Conservation (phyloP, 2,797 vertebrate species). For the Helarctos malayanus region DNA sequence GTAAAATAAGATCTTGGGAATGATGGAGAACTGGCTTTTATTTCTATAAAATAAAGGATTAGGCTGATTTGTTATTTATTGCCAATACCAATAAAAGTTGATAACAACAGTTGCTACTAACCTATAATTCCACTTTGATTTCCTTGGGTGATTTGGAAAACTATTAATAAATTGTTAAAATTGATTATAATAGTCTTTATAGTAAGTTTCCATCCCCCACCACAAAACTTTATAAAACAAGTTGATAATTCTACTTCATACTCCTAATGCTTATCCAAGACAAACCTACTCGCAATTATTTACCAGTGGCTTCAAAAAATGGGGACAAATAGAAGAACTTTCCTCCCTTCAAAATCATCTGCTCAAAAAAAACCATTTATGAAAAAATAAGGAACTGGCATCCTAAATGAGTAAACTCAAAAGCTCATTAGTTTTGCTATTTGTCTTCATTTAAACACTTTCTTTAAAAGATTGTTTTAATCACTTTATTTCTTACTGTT, state of each 20-base stretch:
- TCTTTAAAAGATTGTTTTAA: neutral
- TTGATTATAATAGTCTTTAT: constrained; percentile 31
- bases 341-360: neutral
- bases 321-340: neutral
- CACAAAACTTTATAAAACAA: constrained; percentile 46
- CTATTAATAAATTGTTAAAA: constrained; percentile 37
- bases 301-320: constrained; percentile 18
- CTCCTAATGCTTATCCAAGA: constrained; percentile 15
- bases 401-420: constrained; percentile 6
- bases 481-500: constrained; percentile 32
- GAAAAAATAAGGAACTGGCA: neutral
- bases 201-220: neutral
- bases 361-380: constrained; percentile 24
- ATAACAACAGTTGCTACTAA: constrained; percentile 18
- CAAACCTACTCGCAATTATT: neutral
- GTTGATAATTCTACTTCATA: neutral
- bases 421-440: constrained; percentile 1
- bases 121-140: constrained; percentile 37
- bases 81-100: neutral
- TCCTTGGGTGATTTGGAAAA: constrained; percentile 45
- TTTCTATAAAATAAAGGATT: constrained; percentile 54
- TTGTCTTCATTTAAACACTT: constrained; percentile 30
- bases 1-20: constrained; percentile 42
- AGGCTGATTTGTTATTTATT: constrained; percentile 12
- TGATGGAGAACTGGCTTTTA: neutral